These are phyloP conservation scores for Cyclopterus lumpus DNA, from an alignment of 2,797 vertebrate species.

Conservation along the genomic window DNA sequence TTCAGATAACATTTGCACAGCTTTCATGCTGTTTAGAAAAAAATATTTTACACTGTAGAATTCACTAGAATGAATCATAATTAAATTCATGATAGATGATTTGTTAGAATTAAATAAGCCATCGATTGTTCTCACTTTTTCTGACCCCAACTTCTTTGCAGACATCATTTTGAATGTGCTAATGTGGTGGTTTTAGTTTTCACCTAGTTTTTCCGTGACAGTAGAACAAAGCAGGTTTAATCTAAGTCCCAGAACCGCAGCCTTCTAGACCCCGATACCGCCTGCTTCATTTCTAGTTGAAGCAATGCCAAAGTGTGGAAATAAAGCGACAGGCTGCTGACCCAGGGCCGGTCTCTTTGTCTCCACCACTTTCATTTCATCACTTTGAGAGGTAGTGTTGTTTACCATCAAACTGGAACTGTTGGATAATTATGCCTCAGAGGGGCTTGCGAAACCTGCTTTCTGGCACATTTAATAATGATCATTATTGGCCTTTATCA, in stretches of 20 bases:
- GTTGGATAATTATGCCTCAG: slow-evolving; percentile 45
- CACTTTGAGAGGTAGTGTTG: slow-evolving; percentile 49
- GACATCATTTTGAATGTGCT: background rate
- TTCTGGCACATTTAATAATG: slow-evolving; percentile 33
- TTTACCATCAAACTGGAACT: slow-evolving; percentile 41
- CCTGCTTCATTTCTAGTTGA: slow-evolving; percentile 50
- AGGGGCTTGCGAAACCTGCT: slow-evolving; percentile 41
- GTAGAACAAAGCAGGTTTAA: slow-evolving; percentile 27
- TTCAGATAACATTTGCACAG: background rate
- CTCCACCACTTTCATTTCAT: slow-evolving; percentile 42
- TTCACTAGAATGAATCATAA: background rate
- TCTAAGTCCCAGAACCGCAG: slow-evolving; percentile 17
- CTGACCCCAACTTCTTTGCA: background rate
- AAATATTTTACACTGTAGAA: fast-evolving
- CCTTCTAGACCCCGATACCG: background rate
- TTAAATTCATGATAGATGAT: background rate
- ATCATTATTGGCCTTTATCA: slow-evolving; percentile 22
- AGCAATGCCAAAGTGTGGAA: slow-evolving; percentile 36
- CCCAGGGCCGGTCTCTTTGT: slow-evolving; percentile 34
- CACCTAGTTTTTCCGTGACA: background rate
- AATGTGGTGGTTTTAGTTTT: background rate
- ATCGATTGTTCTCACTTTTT: background rate
- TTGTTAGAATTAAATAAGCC: background rate
- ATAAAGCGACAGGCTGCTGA: slow-evolving; percentile 40
- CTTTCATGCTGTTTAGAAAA: background rate